Evolutionary conservation across 2,113 vertebrate species (phyloP).

Genomic region (Carassius gibelio): DNA sequence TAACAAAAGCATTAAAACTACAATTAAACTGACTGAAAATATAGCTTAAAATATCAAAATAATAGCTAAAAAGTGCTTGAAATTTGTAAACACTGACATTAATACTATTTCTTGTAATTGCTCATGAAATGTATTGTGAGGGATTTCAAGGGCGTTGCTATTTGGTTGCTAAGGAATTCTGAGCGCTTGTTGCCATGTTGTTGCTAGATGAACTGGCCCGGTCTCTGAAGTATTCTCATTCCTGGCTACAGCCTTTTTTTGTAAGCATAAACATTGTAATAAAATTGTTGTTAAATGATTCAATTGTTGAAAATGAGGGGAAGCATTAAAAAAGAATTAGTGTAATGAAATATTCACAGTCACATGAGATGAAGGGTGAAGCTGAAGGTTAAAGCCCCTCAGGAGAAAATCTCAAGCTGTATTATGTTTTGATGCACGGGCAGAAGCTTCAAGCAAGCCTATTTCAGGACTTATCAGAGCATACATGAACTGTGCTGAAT

Average conservation of each 20-base stretch:
- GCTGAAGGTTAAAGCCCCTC: constrained; percentile 11
- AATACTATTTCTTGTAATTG: neutral
- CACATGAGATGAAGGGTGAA: neutral
- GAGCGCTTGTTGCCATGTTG: no score
- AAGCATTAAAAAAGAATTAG: constrained; percentile 4
- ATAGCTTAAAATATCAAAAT: no score
- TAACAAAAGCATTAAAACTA: no score
- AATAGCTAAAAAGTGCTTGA: neutral
- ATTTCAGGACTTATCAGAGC: neutral
- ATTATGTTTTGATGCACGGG: neutral
- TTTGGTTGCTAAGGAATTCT: neutral
- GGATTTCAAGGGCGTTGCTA: neutral
- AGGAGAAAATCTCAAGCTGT: neutral
- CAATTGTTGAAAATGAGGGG: neutral
- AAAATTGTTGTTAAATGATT: neutral
- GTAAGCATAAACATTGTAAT: neutral
- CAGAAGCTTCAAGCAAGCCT: neutral
- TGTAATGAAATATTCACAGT: neutral
- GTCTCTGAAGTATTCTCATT: no score
- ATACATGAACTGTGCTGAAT: neutral
- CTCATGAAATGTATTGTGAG: neutral
- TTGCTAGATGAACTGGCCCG: no score
- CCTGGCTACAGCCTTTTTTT: no score
- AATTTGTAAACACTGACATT: neutral
- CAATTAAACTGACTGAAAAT: no score